Conservation (phyloP, 2,113 vertebrate genomes). For the Sturnira hondurensis region DNA sequence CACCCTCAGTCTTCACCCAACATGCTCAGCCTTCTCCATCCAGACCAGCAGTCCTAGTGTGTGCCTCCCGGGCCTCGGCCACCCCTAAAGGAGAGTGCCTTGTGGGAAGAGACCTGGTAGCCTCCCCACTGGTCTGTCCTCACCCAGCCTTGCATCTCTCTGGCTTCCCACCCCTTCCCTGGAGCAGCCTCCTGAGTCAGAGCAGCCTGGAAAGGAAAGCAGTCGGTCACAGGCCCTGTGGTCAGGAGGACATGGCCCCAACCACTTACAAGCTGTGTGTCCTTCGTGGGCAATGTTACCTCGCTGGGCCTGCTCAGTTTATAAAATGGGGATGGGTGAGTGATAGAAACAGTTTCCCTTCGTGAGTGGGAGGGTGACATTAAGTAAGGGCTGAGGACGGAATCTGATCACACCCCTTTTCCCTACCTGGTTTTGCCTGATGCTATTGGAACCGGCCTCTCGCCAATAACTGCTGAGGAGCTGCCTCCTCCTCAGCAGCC, state of each 20-base stretch:
- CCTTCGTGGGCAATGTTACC: neutral
- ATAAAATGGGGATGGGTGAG: neutral
- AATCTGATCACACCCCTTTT: too few relatives aligned
- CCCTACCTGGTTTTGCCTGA: neutral
- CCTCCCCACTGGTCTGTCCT: neutral
- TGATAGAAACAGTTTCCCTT: neutral
- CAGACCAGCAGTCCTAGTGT: neutral
- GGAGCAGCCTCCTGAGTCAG: neutral
- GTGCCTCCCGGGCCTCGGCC: neutral
- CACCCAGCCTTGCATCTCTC: neutral
- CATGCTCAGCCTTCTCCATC: neutral
- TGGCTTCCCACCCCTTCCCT: neutral
- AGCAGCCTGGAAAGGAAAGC: neutral
- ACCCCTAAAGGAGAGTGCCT: neutral
- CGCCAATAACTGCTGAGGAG: neutral
- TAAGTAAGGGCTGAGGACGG: neutral
- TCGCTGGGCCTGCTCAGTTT: neutral
- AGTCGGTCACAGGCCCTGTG: neutral
- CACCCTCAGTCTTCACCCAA: neutral
- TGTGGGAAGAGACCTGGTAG: neutral
- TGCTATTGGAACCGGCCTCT: neutral
- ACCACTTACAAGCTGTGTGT: neutral
- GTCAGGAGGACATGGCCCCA: neutral
- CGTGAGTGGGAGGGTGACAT: too few relatives aligned
- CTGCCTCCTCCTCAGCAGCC: neutral